A percentile compares a stretch with the other conserved stretches of the same genome.
phyloP scores from a whole-genome alignment of 2,113 vertebrate species.

The Eonycteris spelaea region DNA sequence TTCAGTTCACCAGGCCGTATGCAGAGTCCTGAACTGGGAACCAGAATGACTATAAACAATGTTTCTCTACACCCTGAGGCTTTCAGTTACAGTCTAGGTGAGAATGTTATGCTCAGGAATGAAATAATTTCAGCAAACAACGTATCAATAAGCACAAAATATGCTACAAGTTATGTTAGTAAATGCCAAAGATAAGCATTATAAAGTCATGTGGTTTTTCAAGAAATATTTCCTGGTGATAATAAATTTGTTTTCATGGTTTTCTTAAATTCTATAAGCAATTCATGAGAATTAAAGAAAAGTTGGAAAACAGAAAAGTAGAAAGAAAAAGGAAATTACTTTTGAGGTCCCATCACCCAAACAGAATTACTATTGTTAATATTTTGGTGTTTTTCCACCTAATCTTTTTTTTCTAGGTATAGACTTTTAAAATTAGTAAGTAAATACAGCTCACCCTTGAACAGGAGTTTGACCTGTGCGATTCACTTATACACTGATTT shows the following conservation, averaged over 20 bases:
- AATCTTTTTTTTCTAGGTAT: neutral
- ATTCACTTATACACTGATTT: neutral
- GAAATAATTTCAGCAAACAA: neutral
- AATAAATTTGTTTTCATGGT: neutral
- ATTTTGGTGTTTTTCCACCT: neutral
- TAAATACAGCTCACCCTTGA: neutral
- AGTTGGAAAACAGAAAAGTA: neutral
- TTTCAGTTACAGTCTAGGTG: neutral
- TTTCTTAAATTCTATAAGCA: neutral
- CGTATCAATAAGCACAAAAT: neutral
- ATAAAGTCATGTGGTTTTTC: neutral
- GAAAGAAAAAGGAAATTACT: neutral
- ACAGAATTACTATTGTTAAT: neutral
- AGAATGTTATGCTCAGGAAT: neutral
- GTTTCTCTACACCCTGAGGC: neutral
- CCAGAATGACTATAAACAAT: neutral
- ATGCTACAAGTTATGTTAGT: neutral
- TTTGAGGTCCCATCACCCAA: neutral
- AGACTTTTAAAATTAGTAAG: neutral
- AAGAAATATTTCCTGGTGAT: neutral
- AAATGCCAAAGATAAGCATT: neutral
- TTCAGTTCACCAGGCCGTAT: neutral
- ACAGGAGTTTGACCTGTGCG: neutral
- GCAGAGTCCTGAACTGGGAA: neutral
- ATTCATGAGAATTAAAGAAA: constrained; percentile 11